Evolutionary conservation across 2,888 invertebrate species (phyloP).

Genomic region (Leptinotarsa haldemani): DNA sequence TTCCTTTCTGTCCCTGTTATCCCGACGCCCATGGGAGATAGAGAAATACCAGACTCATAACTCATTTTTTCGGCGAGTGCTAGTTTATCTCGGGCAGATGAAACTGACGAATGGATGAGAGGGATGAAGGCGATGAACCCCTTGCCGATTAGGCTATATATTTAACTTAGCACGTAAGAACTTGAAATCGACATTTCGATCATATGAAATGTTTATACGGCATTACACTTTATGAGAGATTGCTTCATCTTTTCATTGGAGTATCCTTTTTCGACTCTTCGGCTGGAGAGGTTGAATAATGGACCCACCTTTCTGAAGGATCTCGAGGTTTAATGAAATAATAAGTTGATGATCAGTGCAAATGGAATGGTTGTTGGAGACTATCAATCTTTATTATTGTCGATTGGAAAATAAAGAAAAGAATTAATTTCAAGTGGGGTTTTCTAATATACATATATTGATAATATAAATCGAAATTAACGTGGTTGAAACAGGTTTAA

Average conservation of each 20-base stretch:
- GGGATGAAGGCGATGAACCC: constrained; percentile 57
- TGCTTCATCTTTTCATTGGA: constrained; percentile 9
- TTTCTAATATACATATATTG: no score
- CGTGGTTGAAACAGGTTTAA: no score
- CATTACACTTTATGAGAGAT: constrained; percentile 10
- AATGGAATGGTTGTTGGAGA: no score
- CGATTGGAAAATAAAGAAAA: no score
- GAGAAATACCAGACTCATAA: constrained; percentile 57
- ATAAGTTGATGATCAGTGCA: no score
- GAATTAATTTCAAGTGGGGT: no score
- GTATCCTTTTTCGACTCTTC: background rate
- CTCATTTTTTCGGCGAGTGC: constrained; percentile 61
- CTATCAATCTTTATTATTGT: no score
- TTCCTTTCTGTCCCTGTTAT: constrained; percentile 9
- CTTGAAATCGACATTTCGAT: constrained; percentile 30
- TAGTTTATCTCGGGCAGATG: constrained; percentile 60
- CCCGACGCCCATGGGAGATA: constrained; percentile 32
- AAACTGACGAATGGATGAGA: constrained; percentile 59
- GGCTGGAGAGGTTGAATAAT: no score
- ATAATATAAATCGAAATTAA: no score
- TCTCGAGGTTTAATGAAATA: no score
- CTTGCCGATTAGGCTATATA: constrained; percentile 54
- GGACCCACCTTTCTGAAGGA: no score
- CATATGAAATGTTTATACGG: constrained; percentile 26
- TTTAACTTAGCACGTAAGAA: constrained; percentile 45